Conservation (phyloP, 2,797 vertebrate genomes). For the Garrulus glandarius region DNA sequence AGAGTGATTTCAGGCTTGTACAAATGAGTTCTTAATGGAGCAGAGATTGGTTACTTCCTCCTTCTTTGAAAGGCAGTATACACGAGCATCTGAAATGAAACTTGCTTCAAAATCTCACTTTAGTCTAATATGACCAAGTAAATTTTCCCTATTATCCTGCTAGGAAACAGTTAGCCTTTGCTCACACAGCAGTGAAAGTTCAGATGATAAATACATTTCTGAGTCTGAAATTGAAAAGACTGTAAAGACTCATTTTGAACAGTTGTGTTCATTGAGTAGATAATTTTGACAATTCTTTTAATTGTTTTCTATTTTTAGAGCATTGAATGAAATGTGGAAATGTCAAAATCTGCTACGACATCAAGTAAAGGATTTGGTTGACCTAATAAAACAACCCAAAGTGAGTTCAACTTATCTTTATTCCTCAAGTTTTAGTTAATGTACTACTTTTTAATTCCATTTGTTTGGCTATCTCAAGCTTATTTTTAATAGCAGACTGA, state of each 20-base stretch:
- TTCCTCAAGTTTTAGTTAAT: neutral
- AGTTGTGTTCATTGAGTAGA: neutral
- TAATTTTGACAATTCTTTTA: neutral
- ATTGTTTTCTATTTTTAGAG: conserved; percentile 75
- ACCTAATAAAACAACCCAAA: conserved; percentile 94
- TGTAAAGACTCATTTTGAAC: neutral
- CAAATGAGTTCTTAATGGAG: neutral
- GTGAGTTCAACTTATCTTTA: conserved; percentile 72
- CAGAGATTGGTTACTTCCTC: neutral
- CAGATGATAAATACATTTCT: neutral
- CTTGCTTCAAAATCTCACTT: neutral
- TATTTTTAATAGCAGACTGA: neutral
- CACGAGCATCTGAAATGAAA: neutral
- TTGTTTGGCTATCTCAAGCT: neutral
- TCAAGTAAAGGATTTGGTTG: conserved; percentile 93
- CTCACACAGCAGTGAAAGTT: neutral
- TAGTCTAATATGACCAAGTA: neutral
- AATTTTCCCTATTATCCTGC: neutral
- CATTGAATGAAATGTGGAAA: conserved; percentile 99
- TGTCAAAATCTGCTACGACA: conserved; percentile 94
- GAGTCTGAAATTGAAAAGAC: neutral
- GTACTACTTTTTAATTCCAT: neutral
- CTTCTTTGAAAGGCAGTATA: neutral
- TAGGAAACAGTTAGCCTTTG: neutral
- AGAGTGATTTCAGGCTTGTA: neutral